These are phyloP conservation scores for Pristiophorus japonicus DNA, from an alignment of 2,113 vertebrate genomes.

Conservation along the genomic window DNA sequence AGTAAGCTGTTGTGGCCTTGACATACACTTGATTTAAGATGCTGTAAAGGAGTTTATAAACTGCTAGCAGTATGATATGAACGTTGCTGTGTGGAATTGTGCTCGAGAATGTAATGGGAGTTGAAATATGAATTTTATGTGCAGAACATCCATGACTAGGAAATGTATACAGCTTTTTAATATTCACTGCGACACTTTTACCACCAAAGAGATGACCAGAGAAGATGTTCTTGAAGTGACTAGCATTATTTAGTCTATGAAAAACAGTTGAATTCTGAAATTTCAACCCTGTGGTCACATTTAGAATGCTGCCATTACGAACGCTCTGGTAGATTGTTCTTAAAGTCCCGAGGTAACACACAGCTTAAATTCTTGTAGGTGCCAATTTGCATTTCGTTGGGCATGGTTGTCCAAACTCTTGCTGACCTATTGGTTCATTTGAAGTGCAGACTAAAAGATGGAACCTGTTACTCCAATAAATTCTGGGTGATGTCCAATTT, in stretches of 20 bases:
- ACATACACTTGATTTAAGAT: background rate
- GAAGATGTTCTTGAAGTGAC: background rate
- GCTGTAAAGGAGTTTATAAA: background rate
- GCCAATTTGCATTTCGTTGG: background rate
- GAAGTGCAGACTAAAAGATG: background rate
- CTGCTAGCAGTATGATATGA: background rate
- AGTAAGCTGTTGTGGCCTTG: background rate
- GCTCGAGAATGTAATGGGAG: background rate
- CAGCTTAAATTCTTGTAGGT: background rate
- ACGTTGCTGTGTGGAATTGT: background rate
- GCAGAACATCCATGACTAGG: background rate
- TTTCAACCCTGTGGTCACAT: background rate
- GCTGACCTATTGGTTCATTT: background rate
- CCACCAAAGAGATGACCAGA: background rate
- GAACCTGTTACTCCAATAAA: background rate
- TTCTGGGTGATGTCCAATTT: background rate
- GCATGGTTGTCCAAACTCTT: slow-evolving; percentile 6
- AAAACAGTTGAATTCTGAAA: background rate
- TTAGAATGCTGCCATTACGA: background rate
- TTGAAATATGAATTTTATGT: background rate
- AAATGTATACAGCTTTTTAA: background rate
- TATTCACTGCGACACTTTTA: background rate
- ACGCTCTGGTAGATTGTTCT: background rate
- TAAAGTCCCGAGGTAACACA: background rate
- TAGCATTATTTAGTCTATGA: background rate